A percentile compares a stretch with the other conserved stretches of the same genome.
phyloP scores from a whole-genome alignment of 2,113 vertebrate species.

The Cyanocitta stelleri region DNA sequence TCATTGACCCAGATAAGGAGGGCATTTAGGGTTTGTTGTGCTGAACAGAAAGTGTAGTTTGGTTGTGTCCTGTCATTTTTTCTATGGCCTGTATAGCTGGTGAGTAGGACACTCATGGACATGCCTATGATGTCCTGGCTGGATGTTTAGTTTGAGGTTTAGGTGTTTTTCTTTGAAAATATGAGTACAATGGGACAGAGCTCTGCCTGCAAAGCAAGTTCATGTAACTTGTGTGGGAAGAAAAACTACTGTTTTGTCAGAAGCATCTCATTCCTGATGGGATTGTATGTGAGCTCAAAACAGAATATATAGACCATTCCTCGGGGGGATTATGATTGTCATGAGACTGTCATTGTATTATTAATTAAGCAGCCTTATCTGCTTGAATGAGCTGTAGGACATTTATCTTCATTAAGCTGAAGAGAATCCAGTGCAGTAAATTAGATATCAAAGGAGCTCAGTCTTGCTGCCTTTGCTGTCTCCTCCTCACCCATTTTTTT shows the following conservation, averaged over 20 bases:
- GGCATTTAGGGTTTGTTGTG: neutral
- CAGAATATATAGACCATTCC: constrained; percentile 40
- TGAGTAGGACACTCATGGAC: neutral
- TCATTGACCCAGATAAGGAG: neutral
- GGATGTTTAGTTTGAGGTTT: neutral
- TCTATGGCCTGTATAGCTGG: rapidly evolving
- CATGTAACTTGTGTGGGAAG: neutral
- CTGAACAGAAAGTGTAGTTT: neutral
- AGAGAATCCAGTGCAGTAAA: constrained; percentile 75
- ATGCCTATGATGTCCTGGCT: neutral
- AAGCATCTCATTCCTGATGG: constrained; percentile 6
- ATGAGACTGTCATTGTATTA: constrained; percentile 69
- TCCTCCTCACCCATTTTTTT: neutral
- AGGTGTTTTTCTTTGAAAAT: neutral
- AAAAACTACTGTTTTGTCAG: neutral
- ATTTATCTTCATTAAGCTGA: constrained; percentile 70
- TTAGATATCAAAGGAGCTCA: constrained; percentile 36
- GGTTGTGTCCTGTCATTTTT: neutral
- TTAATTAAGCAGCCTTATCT: constrained; percentile 79
- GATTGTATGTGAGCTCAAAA: neutral
- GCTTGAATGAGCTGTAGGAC: constrained; percentile 64
- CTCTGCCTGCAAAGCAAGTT: neutral
- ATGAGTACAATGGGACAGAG: neutral
- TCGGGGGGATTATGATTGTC: constrained; percentile 72
- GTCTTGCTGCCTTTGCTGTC: neutral